These are phyloP conservation scores for Pelobates cultripes DNA, from an alignment of 2,797 vertebrate genomes.

Conservation along the genomic window DNA sequence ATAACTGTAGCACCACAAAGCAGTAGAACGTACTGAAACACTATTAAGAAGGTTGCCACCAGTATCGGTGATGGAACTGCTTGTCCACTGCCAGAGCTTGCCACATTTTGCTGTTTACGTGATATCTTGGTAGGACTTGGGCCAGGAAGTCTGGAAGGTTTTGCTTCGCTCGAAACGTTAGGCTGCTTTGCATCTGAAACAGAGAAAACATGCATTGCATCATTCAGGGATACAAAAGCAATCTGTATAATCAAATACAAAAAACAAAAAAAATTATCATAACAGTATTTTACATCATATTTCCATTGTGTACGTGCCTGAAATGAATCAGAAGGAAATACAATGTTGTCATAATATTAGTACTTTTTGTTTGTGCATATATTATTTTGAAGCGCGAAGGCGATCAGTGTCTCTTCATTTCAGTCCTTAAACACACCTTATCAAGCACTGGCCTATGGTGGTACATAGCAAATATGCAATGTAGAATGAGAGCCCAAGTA, in stretches of 20 bases:
- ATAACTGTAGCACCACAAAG: slow-evolving; percentile 28
- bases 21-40: slow-evolving; percentile 32
- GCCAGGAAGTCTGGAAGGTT: neutral
- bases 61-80: slow-evolving; percentile 5
- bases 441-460: too few species aligned
- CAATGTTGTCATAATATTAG: too few species aligned
- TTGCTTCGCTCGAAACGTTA: neutral
- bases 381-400: too few species aligned
- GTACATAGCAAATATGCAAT: too few species aligned
- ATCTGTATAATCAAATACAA: neutral
- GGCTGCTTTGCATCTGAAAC: slow-evolving; percentile 19
- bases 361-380: too few species aligned
- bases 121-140: slow-evolving; percentile 35
- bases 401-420: too few species aligned
- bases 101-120: slow-evolving; percentile 19
- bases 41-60: slow-evolving; percentile 30
- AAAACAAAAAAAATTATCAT: too few species aligned
- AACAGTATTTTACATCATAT: too few species aligned
- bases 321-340: too few species aligned
- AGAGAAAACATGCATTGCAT: slow-evolving; percentile 10
- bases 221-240: neutral
- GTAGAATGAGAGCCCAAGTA: too few species aligned
- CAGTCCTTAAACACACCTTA: too few species aligned
- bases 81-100: slow-evolving; percentile 6
- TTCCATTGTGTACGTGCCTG: too few species aligned